Evolutionary conservation across 2,113 vertebrate species (phyloP).

Genomic region (Heteronetta atricapilla): DNA sequence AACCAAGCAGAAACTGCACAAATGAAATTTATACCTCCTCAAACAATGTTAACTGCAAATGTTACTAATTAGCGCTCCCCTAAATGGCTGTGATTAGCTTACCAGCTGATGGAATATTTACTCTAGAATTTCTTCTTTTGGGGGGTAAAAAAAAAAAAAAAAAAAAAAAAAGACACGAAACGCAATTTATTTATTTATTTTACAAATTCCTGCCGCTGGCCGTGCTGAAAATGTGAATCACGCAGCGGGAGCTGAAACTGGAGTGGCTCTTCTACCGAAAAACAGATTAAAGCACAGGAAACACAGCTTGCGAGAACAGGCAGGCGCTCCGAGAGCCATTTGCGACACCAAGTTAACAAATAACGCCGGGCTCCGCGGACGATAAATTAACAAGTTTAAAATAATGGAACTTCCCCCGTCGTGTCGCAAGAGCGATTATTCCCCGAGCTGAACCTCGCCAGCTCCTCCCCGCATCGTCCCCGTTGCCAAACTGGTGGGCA

Average conservation of each 20-base stretch:
- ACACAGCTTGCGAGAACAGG: background rate
- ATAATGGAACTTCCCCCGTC: background rate
- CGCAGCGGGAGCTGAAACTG: background rate
- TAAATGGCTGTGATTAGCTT: background rate
- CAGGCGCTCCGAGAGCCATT: background rate
- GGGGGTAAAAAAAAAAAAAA: too few species aligned
- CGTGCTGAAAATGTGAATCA: background rate
- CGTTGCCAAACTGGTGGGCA: background rate
- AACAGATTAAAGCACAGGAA: background rate
- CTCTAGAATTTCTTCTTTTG: background rate
- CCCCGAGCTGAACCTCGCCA: background rate
- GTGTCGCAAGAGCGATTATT: background rate
- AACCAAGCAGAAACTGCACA: background rate
- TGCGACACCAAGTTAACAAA: background rate
- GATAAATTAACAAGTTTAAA: background rate
- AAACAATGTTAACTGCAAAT: background rate
- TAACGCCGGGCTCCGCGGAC: background rate
- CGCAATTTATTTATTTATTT: background rate
- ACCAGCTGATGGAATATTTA: constrained; percentile 2
- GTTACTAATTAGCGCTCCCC: background rate
- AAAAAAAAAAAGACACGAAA: background rate
- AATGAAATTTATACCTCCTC: background rate
- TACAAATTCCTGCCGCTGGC: background rate
- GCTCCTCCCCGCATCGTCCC: background rate
- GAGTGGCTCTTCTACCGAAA: background rate